These are phyloP conservation scores for Tarsius wallacei DNA, from an alignment of 2,797 vertebrate species.

Conservation along the genomic window DNA sequence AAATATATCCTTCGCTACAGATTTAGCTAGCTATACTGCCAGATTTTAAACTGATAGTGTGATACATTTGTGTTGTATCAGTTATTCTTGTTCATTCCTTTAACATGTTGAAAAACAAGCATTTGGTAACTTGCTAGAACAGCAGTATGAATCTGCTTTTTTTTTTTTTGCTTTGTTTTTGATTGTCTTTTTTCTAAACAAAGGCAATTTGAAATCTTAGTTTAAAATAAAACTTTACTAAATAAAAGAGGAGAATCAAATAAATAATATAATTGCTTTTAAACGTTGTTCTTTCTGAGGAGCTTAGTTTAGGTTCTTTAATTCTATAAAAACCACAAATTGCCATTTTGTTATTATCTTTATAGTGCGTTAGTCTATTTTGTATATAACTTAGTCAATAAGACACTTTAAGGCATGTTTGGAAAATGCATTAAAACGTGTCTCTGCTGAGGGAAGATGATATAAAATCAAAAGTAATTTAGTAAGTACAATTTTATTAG, in stretches of 20 bases:
- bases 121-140: not conserved
- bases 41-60: not conserved
- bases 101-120: not conserved
- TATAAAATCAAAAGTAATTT: conserved; percentile 42
- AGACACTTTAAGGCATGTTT: not conserved
- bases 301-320: conserved; percentile 59
- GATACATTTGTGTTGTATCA: conserved; percentile 34
- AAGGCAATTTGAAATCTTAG: not conserved
- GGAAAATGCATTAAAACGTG: not conserved
- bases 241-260: conserved; percentile 58
- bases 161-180: conserved; percentile 9
- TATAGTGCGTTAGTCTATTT: conserved; percentile 59
- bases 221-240: conserved; percentile 68
- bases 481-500: not conserved
- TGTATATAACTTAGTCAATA: conserved; percentile 29
- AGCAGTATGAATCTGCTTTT: conserved; percentile 14
- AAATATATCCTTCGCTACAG: rapidly evolving
- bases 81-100: not conserved
- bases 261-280: conserved; percentile 74
- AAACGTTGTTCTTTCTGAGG: conserved; percentile 45
- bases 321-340: conserved; percentile 55
- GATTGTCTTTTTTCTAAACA: not conserved
- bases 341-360: conserved; percentile 57
- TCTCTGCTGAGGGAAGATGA: not conserved
- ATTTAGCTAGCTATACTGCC: not conserved